phyloP scores from a whole-genome alignment of 2,888 invertebrate species.

The Microchrysa polita region DNA sequence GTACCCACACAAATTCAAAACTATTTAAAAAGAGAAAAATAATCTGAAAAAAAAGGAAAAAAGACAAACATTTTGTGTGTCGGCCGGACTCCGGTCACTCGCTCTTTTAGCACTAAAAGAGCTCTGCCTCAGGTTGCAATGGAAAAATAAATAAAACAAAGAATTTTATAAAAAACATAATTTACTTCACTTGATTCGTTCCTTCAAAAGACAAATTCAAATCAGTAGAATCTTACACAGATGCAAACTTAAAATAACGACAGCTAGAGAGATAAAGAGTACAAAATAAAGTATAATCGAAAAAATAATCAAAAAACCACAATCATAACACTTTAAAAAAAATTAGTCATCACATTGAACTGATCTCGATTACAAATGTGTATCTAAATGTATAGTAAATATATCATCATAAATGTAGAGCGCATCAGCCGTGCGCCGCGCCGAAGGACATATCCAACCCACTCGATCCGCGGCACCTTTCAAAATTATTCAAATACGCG shows the following conservation, averaged over 20 bases:
- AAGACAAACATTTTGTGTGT: no score
- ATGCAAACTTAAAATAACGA: constrained; percentile 21
- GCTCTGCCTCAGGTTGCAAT: no score
- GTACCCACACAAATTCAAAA: no score
- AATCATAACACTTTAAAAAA: constrained; percentile 1
- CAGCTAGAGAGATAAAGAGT: neutral
- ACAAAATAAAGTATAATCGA: constrained; percentile 1
- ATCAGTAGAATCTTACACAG: constrained; percentile 7
- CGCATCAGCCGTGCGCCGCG: no score
- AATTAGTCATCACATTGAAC: constrained; percentile 33
- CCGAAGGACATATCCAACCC: no score
- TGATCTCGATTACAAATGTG: constrained; percentile 13
- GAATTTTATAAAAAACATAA: constrained; percentile 7
- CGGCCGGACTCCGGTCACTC: no score
- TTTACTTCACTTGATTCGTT: constrained; percentile 9
- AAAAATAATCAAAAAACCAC: no score
- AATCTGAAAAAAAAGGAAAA: no score
- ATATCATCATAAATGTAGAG: neutral
- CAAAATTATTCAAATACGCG: constrained; percentile 70
- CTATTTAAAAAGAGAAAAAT: no score
- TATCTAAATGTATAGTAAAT: constrained; percentile 3
- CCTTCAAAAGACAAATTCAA: constrained; percentile 18
- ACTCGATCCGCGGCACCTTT: no score
- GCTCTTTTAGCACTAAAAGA: no score
- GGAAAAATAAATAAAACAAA: constrained; percentile 2